These are phyloP conservation scores for Natator depressus DNA, from an alignment of 2,113 vertebrate genomes.

Conservation along the genomic window DNA sequence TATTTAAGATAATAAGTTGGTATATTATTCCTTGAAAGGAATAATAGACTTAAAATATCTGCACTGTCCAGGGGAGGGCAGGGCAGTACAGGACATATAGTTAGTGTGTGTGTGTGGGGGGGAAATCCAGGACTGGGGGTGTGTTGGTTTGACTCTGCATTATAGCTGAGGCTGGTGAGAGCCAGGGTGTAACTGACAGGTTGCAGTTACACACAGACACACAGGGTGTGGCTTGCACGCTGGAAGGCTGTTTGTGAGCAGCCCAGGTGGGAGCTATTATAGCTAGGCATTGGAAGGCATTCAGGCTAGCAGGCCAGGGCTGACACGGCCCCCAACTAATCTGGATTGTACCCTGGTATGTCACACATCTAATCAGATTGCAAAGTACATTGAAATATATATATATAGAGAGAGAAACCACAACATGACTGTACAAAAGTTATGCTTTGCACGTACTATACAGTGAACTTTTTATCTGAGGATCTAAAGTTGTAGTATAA, in stretches of 20 bases:
- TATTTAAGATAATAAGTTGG: neutral
- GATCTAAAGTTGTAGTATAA: constrained; percentile 54
- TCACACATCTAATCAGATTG: neutral
- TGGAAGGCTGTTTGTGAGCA: neutral
- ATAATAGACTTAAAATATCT: neutral
- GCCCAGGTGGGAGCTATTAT: too few species aligned
- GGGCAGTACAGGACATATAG: neutral
- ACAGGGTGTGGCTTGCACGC: neutral
- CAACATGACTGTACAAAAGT: neutral
- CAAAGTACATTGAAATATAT: neutral
- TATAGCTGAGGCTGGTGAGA: neutral
- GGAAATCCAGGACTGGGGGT: neutral
- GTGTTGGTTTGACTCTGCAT: neutral
- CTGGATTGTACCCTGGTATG: neutral
- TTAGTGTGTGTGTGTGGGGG: neutral
- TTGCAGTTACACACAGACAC: neutral
- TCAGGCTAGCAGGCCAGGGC: too few species aligned
- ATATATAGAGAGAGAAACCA: neutral
- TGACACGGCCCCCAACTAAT: neutral
- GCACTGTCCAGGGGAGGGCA: neutral
- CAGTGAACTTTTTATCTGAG: constrained; percentile 43
- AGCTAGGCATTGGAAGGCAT: neutral
- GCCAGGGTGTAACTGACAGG: neutral
- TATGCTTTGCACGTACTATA: neutral
- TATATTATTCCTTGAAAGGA: neutral